Evolutionary conservation across 1,140 invertebrate species (phyloP).

Genomic region (Alviniconcha marisindica): DNA sequence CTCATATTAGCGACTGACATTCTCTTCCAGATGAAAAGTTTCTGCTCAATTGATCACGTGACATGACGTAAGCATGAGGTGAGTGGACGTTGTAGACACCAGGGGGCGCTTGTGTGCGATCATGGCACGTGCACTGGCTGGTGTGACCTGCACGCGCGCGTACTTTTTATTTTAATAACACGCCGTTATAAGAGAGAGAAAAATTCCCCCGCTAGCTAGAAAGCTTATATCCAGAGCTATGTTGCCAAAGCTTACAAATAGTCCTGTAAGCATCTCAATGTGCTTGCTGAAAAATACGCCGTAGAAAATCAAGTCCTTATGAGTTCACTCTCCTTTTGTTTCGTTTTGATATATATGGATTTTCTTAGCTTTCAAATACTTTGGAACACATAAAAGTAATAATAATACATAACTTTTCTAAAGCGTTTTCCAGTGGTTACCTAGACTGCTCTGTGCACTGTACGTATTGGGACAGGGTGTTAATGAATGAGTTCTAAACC

Average conservation of each 20-base stretch:
- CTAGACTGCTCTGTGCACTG: too few relatives aligned
- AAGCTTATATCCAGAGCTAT: neutral
- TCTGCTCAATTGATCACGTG: constrained; percentile 63
- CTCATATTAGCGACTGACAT: constrained; percentile 36
- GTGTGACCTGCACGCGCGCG: constrained; percentile 47
- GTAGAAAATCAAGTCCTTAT: neutral
- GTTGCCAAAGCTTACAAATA: neutral
- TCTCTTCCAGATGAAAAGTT: constrained; percentile 67
- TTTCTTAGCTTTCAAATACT: too few relatives aligned
- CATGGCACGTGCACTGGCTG: constrained; percentile 48
- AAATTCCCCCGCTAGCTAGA: too few relatives aligned
- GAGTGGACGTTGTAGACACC: constrained; percentile 43
- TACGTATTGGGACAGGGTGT: too few relatives aligned
- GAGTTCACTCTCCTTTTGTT: neutral
- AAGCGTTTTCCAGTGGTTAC: too few relatives aligned
- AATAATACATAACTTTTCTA: too few relatives aligned
- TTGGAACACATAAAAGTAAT: too few relatives aligned
- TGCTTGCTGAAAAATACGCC: neutral
- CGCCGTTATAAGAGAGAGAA: too few relatives aligned
- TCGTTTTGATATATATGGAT: neutral
- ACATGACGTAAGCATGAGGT: constrained; percentile 45
- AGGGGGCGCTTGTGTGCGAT: constrained; percentile 45
- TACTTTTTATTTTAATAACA: neutral
- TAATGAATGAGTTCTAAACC: too few relatives aligned
- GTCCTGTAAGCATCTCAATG: neutral